Evolutionary conservation across 1,140 invertebrate genomes (phyloP).

Genomic region (Drosophila setifemur): DNA sequence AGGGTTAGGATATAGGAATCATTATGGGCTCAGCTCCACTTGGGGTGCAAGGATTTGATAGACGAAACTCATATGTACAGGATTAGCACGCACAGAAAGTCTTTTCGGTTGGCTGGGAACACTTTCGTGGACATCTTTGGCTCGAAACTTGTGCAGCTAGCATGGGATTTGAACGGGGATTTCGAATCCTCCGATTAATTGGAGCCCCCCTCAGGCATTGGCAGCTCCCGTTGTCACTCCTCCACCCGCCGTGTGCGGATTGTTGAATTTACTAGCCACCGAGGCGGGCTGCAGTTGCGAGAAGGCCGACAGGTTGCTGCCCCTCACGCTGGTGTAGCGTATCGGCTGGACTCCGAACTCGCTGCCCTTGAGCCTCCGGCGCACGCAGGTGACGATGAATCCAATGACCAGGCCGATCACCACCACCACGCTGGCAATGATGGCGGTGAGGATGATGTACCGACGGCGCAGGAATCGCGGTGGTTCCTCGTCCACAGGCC

Average conservation of each 20-base stretch:
- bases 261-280: conserved; percentile 63
- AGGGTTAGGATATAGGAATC: conserved; percentile 17
- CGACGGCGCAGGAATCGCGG: conserved; percentile 74
- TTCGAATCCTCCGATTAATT: background rate
- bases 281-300: conserved; percentile 62
- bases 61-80: conserved; percentile 45
- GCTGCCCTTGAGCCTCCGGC: conserved; percentile 69
- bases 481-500: conserved; percentile 65
- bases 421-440: conserved; percentile 71
- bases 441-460: conserved; percentile 70
- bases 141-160: conserved; percentile 48
- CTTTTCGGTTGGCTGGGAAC: conserved; percentile 39
- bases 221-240: conserved; percentile 24
- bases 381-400: conserved; percentile 69
- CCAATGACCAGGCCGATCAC: conserved; percentile 73
- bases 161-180: conserved; percentile 4
- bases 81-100: conserved; percentile 53
- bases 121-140: conserved; percentile 72
- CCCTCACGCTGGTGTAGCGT: conserved; percentile 75
- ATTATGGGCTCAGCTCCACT: conserved; percentile 1
- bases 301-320: conserved; percentile 75
- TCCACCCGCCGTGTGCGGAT: conserved; percentile 17
- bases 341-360: conserved; percentile 79
- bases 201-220: conserved; percentile 47
- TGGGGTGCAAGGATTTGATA: conserved; percentile 1